phyloP scores from a whole-genome alignment of 1,140 invertebrate species.

The Drosophila parvula region DNA sequence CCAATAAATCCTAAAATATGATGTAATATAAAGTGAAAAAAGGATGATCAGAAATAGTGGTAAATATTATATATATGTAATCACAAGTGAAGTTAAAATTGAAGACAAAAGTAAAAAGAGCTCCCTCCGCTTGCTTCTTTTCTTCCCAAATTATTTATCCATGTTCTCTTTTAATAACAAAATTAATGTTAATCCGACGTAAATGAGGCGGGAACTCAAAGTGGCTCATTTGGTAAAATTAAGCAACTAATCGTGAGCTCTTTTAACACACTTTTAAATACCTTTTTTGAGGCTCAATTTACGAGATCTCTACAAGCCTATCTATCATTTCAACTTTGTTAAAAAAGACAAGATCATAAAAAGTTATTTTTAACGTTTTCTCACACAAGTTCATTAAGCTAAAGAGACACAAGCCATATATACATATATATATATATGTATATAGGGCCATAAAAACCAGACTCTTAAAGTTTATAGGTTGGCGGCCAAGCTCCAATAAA shows the following conservation, averaged over 20 bases:
- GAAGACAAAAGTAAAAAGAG: no score
- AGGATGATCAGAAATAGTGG: no score
- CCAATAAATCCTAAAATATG: neutral
- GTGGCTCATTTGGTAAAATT: conserved; percentile 12
- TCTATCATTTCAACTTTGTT: conserved; percentile 45
- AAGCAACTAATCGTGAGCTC: conserved; percentile 18
- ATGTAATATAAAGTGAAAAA: neutral
- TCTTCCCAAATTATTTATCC: neutral
- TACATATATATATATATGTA: no score
- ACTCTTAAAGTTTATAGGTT: conserved; percentile 48
- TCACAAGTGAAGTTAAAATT: neutral
- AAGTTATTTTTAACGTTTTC: conserved; percentile 42
- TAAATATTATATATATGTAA: neutral
- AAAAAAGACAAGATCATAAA: conserved; percentile 54
- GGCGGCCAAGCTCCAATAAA: conserved; percentile 26
- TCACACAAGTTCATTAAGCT: conserved; percentile 67
- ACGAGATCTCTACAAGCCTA: conserved; percentile 50
- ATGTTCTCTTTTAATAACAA: neutral
- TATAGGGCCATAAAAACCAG: conserved; percentile 41
- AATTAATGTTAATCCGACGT: neutral
- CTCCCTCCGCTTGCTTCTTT: neutral
- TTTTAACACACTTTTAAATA: conserved; percentile 29
- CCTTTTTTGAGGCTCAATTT: conserved; percentile 39
- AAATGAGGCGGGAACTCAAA: neutral
- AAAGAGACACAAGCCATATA: conserved; percentile 56